Evolutionary conservation across 2,113 vertebrate genomes (phyloP).

Genomic region (Aix galericulata): DNA sequence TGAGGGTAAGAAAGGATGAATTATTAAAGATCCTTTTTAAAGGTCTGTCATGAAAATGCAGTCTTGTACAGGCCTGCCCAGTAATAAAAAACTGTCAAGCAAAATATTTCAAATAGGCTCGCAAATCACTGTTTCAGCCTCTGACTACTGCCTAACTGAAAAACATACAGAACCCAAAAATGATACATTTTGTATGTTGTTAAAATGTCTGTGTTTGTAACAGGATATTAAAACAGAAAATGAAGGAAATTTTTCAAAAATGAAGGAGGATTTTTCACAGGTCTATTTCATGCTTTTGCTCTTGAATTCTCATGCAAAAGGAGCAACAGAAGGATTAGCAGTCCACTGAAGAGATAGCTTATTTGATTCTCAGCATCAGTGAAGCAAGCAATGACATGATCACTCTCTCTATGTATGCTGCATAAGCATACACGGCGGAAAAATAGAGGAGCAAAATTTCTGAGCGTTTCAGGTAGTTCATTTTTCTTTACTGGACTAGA

Average conservation of each 20-base stretch:
- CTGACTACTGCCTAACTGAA: neutral
- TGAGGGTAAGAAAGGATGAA: neutral
- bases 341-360: neutral
- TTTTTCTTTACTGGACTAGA: neutral
- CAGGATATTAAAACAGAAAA: neutral
- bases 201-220: neutral
- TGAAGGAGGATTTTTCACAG: neutral
- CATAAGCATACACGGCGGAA: neutral
- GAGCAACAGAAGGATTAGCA: neutral
- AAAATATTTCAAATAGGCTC: neutral
- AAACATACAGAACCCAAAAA: neutral
- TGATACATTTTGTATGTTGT: neutral
- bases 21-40: neutral
- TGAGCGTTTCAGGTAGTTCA: neutral
- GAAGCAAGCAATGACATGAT: neutral
- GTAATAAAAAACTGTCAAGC: neutral
- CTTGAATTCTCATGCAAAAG: neutral
- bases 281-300: neutral
- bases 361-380: neutral
- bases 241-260: neutral
- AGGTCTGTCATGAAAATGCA: neutral
- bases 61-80: neutral
- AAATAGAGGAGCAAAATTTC: neutral
- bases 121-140: neutral
- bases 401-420: neutral